A percentile compares a stretch with the other conserved stretches of the same genome.
These are phyloP conservation scores for Heliconius hewitsoni DNA, from an alignment of 1,140 invertebrate genomes.

Conservation along the genomic window DNA sequence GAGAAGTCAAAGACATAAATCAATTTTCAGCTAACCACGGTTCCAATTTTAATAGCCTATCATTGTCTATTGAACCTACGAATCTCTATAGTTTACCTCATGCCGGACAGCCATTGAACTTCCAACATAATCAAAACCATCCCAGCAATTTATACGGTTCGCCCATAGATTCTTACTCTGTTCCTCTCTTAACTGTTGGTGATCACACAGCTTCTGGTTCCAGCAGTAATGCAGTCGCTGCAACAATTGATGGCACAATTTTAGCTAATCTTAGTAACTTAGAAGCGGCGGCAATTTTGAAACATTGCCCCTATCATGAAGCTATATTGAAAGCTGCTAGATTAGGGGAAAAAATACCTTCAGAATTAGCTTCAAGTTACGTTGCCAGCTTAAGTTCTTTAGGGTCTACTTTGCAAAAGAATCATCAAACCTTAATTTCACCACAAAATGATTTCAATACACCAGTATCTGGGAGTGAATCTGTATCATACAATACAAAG, in stretches of 20 bases:
- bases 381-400: conserved; percentile 71
- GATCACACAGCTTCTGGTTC: conserved; percentile 77
- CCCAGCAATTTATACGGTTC: conserved; percentile 71
- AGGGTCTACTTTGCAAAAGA: conserved; percentile 60
- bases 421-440: conserved; percentile 50
- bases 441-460: conserved; percentile 54
- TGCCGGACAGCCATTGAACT: conserved; percentile 61
- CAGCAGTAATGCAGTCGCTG: conserved; percentile 62
- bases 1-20: conserved; percentile 76
- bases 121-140: conserved; percentile 54
- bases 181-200: conserved; percentile 73
- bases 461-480: conserved; percentile 55
- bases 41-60: conserved; percentile 50
- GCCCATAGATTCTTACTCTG: conserved; percentile 80
- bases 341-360: conserved; percentile 67
- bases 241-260: conserved; percentile 72
- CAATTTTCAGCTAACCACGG: conserved; percentile 50
- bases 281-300: conserved; percentile 77
- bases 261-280: conserved; percentile 70
- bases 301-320: conserved; percentile 80
- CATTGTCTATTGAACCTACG: conserved; percentile 74
- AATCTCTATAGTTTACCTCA: conserved; percentile 79
- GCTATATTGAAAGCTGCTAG: conserved; percentile 76
- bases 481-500: conserved; percentile 57
- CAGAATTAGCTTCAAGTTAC: conserved; percentile 71